Base-by-base conservation (phyloP, 2,888 invertebrate genomes). In the Orthosia gracilis region DNA sequence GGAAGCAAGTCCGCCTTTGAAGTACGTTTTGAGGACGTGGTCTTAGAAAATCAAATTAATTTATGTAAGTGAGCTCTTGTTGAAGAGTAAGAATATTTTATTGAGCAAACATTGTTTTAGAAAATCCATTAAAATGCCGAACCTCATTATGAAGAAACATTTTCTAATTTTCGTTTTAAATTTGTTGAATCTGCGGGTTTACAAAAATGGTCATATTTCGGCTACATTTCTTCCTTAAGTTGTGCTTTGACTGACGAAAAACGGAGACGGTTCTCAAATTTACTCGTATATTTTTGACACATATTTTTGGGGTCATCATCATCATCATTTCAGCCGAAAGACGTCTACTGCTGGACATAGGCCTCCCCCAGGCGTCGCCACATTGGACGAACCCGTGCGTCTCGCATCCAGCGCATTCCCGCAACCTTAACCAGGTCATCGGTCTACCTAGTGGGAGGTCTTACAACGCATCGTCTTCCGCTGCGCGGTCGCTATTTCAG, bases 41-140 rank as follows among this genome's bases (percentile, higher is more conserved):
- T 76, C 78, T 83, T 84, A 79, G 62, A 83, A 87, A 87, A 87
- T 83, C 84, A 87, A 88, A 90, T 88, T 87, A 85, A 85, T 88
- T 87, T 85, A 85, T 85, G 69, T 83, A 85, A 86, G 85, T 87
- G 81, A 83, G 75, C 78, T 85, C 84, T 79, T 80, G 71, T 83
- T 77, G 65, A 85, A 81, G 76, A 73, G 76, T 75, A 61, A 80
- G 62, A 76, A 82, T 76, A 72, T 77, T 75, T 78, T 73, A 78
- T 69, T 73, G 62, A 67, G 62, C 59, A 78, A 77, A 73, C 54
- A 76, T 69, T 76, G 67, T 79, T 71, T 66, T 66, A 55, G 59
- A 50, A 78, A 70, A 76, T 57, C 50, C 18, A 66, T 70, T 83
- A 66, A 54, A 76, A 73, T 76, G 69, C 64, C 58, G 31, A 26